Percentiles rank a stretch among this genome's conserved stretches.
phyloP scores from a whole-genome alignment of 2,888 invertebrate genomes.

The Drosophila tripunctata region DNA sequence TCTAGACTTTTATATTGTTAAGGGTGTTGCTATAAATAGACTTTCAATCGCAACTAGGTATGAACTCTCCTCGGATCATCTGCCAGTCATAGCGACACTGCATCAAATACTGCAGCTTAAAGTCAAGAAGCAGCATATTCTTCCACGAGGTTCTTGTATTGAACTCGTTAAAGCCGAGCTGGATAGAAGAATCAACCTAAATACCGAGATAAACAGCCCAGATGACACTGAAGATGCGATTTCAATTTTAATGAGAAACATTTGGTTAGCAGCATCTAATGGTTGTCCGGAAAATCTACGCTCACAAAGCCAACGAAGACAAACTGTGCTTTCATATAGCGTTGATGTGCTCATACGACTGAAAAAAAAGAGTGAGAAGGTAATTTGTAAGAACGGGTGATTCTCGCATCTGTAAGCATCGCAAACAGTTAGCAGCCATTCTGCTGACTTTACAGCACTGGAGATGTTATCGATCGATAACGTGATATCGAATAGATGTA shows the following conservation, averaged over 20 bases:
- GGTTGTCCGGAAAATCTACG: too few species aligned
- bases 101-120: not conserved
- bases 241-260: not conserved
- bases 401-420: too few species aligned
- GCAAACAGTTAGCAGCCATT: too few species aligned
- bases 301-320: too few species aligned
- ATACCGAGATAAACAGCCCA: slow-evolving; percentile 1
- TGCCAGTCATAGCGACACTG: slow-evolving; percentile 5
- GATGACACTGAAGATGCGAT: slow-evolving; percentile 13
- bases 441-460: too few species aligned
- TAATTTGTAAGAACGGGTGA: too few species aligned
- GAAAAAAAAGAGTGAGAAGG: too few species aligned
- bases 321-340: too few species aligned
- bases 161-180: slow-evolving; percentile 1
- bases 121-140: not conserved
- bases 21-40: slow-evolving; percentile 1
- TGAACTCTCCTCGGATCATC: slow-evolving; percentile 11
- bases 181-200: slow-evolving; percentile 6
- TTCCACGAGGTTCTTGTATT: slow-evolving; percentile 1
- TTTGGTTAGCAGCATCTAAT: not conserved
- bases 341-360: too few species aligned
- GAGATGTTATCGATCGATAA: too few species aligned
- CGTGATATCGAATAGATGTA: too few species aligned
- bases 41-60: not conserved
- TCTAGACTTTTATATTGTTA: slow-evolving; percentile 11